Evolutionary conservation across 1,140 invertebrate genomes (phyloP), one percentile per base, ranked within the genome.

Genomic region (Metopolophium dirhodum): DNA sequence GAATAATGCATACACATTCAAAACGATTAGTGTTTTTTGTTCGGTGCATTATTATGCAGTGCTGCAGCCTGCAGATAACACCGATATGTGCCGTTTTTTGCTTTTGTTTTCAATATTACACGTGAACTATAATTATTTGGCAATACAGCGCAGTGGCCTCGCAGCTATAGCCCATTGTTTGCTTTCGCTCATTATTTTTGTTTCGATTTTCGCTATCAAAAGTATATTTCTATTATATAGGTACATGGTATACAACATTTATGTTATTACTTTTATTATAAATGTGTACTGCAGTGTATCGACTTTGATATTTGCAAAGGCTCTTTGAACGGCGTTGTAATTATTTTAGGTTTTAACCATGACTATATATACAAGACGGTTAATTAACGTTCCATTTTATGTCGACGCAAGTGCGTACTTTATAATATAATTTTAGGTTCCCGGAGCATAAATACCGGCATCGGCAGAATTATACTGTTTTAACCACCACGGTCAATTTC

Each of bases 41-140:
- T 77, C n/a, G 18, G 8, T 77, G 30, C 61, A n/a, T 77, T 77
- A 77, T 77, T 77, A 77, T 77, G 61, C 61, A 77, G 61, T 77
- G n/a, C 30, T 77, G 61, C 6, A 77, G 30, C 14, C 30, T 77
- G 61, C 14, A 77, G 30, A 77, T 77, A 77, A 14, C 61, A 20
- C 11, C 61, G 23, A 77, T 7, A 7, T n/a, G 14, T 77, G 14
- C 61, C n/a, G n/a, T 77, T n/a, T 54, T 77, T 77, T 77, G n/a
- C 30, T 77, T 77, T 77, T 77, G 61, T 77, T 77, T 77, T 77
- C 61, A 77, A 77, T 77, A n/a, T 77, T n/a, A 77, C n/a, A 77
- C 11, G 61, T 77, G 61, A 77, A 77, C n/a, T n/a, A 77, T 77
- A 77, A 77, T 77, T 77, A 77, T n/a, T 77, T 77, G 14, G 61